Conservation (phyloP, 1,140 invertebrate species). For the Drosophila triauraria region DNA sequence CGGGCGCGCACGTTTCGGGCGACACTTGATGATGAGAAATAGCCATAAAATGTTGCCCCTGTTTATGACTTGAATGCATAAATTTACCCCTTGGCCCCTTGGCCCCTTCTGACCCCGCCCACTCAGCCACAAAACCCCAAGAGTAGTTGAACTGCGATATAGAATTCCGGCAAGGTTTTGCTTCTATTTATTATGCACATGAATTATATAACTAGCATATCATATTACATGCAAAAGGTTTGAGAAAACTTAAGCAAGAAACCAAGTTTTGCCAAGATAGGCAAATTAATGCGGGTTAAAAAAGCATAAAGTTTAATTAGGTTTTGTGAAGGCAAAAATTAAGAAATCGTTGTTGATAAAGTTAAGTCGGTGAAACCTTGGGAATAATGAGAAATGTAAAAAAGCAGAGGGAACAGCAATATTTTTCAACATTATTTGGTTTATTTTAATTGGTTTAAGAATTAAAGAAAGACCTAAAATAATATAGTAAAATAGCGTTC, state of each 20-base stretch:
- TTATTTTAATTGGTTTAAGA: neutral
- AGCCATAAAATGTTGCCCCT: constrained; percentile 61
- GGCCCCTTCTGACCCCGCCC: constrained; percentile 1
- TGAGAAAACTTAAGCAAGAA: constrained; percentile 16
- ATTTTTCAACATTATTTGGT: neutral
- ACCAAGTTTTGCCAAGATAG: constrained; percentile 25
- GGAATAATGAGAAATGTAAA: neutral
- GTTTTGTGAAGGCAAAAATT: constrained; percentile 10
- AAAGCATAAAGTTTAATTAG: constrained; percentile 11
- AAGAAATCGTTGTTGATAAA: neutral
- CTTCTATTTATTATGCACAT: constrained; percentile 40
- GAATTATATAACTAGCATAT: constrained; percentile 44
- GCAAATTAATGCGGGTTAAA: constrained; percentile 16
- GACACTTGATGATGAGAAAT: constrained; percentile 75
- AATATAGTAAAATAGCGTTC: neutral
- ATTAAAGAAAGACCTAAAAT: too few species aligned
- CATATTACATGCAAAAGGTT: constrained; percentile 20
- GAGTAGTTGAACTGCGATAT: constrained; percentile 27
- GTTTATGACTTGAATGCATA: constrained; percentile 81
- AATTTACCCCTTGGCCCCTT: constrained; percentile 43
- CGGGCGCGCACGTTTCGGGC: constrained; percentile 51
- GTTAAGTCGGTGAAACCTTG: neutral
- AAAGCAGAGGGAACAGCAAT: neutral
- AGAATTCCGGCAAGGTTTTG: constrained; percentile 33
- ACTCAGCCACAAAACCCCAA: constrained; percentile 14